phyloP scores from a whole-genome alignment of 2,797 vertebrate species.

The Echeneis naucrates region DNA sequence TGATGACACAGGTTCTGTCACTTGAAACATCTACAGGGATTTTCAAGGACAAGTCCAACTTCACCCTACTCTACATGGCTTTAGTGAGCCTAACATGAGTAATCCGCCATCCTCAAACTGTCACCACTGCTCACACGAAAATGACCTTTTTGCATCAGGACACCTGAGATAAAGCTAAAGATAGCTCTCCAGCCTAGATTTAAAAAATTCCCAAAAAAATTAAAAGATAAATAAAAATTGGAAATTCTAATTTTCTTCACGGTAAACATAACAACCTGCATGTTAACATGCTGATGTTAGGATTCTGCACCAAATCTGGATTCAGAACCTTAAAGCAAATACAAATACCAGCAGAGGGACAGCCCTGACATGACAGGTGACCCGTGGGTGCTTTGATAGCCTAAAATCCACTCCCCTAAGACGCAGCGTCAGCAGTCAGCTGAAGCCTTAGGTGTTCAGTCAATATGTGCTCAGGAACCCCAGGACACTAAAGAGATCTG shows the following conservation, averaged over 20 bases:
- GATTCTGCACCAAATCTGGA: not conserved
- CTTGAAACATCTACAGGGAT: not conserved
- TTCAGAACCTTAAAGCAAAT: not conserved
- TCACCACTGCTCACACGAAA: not conserved
- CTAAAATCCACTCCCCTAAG: slow-evolving; percentile 49
- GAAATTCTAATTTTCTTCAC: no score
- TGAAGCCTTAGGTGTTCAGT: slow-evolving; percentile 61
- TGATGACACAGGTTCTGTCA: not conserved
- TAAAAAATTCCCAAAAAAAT: no score
- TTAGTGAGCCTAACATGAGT: not conserved
- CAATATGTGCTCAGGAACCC: slow-evolving; percentile 66
- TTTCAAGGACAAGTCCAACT: not conserved
- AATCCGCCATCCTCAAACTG: not conserved
- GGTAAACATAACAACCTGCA: no score
- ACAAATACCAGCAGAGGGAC: slow-evolving; percentile 14
- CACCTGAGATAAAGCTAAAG: not conserved
- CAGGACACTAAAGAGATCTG: slow-evolving; percentile 54
- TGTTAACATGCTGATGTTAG: not conserved
- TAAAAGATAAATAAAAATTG: no score
- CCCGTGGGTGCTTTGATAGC: slow-evolving; percentile 23
- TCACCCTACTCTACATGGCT: no score
- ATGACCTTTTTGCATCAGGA: not conserved
- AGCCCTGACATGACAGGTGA: slow-evolving; percentile 24
- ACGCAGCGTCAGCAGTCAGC: slow-evolving; percentile 50
- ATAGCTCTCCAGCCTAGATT: no score